Conservation (phyloP, 2,888 invertebrate species). For the Phrixothrix hirtus region DNA sequence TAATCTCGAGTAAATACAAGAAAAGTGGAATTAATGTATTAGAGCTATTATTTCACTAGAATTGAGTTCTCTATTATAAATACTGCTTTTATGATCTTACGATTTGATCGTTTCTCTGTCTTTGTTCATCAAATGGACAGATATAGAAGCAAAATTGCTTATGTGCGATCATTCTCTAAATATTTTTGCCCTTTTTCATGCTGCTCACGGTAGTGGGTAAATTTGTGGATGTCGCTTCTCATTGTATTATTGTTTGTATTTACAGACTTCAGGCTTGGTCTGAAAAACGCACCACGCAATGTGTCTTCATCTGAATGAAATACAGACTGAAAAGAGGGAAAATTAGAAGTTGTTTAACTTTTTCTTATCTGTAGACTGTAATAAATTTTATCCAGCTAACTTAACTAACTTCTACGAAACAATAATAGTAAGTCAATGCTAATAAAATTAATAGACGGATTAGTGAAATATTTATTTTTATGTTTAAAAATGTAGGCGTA, state of each 20-base stretch:
- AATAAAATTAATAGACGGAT: neutral
- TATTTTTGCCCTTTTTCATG: conserved; percentile 19
- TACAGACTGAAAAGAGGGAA: conserved; percentile 15
- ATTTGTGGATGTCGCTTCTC: conserved; percentile 29
- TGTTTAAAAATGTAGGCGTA: neutral
- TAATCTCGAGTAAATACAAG: conserved; percentile 49
- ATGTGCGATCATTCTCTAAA: conserved; percentile 16
- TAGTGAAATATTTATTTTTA: neutral
- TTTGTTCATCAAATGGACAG: conserved; percentile 1
- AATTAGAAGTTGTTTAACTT: conserved; percentile 22
- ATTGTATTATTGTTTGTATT: conserved; percentile 30
- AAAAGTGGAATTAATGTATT: conserved; percentile 37
- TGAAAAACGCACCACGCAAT: conserved; percentile 29
- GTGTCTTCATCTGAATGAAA: conserved; percentile 28
- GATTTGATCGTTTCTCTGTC: conserved; percentile 21
- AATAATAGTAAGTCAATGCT: neutral
- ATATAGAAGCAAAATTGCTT: conserved; percentile 11
- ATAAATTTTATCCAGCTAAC: conserved; percentile 15
- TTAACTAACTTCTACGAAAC: conserved; percentile 12
- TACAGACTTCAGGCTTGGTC: conserved; percentile 24
- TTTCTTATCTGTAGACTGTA: conserved; percentile 14
- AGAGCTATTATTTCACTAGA: conserved; percentile 32
- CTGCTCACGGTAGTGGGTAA: conserved; percentile 32
- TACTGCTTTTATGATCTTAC: conserved; percentile 23
- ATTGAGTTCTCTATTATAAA: conserved; percentile 35